Percentiles rank a stretch among this genome's conserved stretches.
Conservation (phyloP, 1,140 invertebrate genomes). For the Carposina sasakii region DNA sequence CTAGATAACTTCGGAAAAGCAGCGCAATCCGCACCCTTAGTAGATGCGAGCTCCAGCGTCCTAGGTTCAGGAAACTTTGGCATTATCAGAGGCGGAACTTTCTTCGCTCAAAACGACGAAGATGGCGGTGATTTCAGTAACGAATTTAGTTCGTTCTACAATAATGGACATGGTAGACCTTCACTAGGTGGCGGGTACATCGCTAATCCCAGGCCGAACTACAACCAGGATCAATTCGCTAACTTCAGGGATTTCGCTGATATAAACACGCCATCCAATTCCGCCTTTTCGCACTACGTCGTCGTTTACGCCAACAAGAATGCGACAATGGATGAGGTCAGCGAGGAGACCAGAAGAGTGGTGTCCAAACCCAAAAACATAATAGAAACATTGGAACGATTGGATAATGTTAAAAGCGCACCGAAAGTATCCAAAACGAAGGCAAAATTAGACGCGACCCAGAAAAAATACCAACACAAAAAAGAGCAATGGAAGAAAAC, state of each 20-base stretch:
- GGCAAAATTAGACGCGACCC: slow-evolving; percentile 71
- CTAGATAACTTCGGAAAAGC: slow-evolving; percentile 53
- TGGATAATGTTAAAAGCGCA: slow-evolving; percentile 73
- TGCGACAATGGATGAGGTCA: slow-evolving; percentile 63
- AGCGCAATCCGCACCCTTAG: slow-evolving; percentile 49
- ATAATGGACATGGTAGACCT: slow-evolving; percentile 79
- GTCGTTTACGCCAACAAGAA: slow-evolving; percentile 88
- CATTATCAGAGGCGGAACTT: slow-evolving; percentile 89
- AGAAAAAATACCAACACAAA: slow-evolving; percentile 53
- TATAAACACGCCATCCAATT: slow-evolving; percentile 86
- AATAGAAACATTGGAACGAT: slow-evolving; percentile 82
- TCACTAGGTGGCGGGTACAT: slow-evolving; percentile 73
- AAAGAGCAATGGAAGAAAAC: slow-evolving; percentile 64
- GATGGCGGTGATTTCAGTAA: slow-evolving; percentile 54
- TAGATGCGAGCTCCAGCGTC: slow-evolving; percentile 67
- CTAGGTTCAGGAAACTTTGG: slow-evolving; percentile 92
- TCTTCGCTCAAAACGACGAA: slow-evolving; percentile 77
- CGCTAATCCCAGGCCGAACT: slow-evolving; percentile 73
- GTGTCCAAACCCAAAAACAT: slow-evolving; percentile 83
- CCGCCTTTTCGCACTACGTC: slow-evolving; percentile 86
- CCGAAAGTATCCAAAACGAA: slow-evolving; percentile 79
- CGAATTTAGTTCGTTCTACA: slow-evolving; percentile 76
- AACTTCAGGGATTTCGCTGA: slow-evolving; percentile 93
- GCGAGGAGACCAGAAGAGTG: slow-evolving; percentile 60
- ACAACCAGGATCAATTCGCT: slow-evolving; percentile 84